Evolutionary conservation across 2,797 vertebrate genomes (phyloP).

Genomic region (Hydrophis major): DNA sequence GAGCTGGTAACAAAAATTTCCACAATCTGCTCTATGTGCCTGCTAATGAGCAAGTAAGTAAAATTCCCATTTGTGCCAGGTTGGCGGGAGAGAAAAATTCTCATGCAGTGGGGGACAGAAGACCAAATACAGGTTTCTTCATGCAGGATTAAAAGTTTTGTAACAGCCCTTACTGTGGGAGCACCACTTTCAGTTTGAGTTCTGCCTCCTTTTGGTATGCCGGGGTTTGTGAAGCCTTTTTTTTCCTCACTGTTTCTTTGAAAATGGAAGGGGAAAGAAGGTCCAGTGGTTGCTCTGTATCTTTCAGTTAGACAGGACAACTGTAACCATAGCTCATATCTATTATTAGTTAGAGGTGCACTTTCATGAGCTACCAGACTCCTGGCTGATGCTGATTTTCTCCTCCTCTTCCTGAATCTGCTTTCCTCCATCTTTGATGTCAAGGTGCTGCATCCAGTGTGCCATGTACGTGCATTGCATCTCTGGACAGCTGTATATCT

Average conservation of each 20-base stretch:
- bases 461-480: constrained; percentile 92
- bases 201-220: neutral
- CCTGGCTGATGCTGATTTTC: neutral
- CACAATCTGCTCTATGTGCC: constrained; percentile 98
- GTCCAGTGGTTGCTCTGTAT: neutral
- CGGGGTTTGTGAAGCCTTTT: neutral
- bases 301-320: neutral
- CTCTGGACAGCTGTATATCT: constrained; percentile 98
- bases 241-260: neutral
- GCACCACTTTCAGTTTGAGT: neutral
- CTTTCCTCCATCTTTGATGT: neutral
- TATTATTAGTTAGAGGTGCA: neutral
- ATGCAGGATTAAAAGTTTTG: neutral
- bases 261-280: neutral
- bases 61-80: neutral
- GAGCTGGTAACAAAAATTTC: constrained; percentile 96
- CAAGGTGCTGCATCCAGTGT: constrained; percentile 98
- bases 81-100: neutral
- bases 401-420: accelerated
- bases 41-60: constrained; percentile 86
- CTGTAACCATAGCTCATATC: neutral
- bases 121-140: neutral
- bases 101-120: neutral
- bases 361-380: neutral
- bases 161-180: neutral